Percentiles rank a stretch among this genome's conserved stretches.
phyloP scores from a whole-genome alignment of 1,140 invertebrate genomes.

The Druon quercuslanigerum region DNA sequence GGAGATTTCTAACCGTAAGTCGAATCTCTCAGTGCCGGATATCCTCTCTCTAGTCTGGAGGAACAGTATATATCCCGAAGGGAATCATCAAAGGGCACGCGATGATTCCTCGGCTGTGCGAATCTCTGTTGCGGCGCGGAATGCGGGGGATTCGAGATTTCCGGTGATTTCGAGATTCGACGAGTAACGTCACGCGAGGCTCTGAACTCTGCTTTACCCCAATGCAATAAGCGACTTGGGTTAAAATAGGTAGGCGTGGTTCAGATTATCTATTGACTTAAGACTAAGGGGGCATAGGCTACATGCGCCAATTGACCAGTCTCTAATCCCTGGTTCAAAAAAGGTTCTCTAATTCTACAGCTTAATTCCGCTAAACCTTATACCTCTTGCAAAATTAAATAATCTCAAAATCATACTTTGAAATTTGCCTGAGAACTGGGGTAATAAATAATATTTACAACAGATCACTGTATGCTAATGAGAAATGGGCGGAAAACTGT shows the following conservation, averaged over 20 bases:
- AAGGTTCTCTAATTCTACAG: too few relatives aligned
- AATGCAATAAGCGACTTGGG: neutral
- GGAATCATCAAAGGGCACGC: slow-evolving; percentile 26
- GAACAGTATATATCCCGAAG: neutral
- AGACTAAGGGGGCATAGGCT: too few relatives aligned
- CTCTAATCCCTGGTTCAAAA: too few relatives aligned
- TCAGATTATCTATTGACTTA: neutral
- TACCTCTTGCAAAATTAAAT: too few relatives aligned
- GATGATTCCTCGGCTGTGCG: neutral
- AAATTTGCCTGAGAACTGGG: too few relatives aligned
- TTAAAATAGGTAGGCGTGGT: neutral
- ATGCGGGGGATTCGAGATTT: slow-evolving; percentile 11
- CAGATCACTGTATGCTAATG: too few relatives aligned
- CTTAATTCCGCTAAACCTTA: too few relatives aligned
- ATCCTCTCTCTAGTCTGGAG: neutral
- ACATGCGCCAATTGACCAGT: too few relatives aligned
- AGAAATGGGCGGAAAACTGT: too few relatives aligned
- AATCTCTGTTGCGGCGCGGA: neutral
- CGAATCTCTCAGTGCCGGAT: neutral
- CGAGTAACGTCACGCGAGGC: neutral
- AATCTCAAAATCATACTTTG: too few relatives aligned
- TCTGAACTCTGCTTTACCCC: neutral
- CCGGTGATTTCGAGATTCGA: slow-evolving; percentile 22
- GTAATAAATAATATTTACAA: too few relatives aligned
- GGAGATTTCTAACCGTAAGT: neutral